These are phyloP conservation scores for Melanotus villosus DNA, from an alignment of 2,888 invertebrate genomes.

Conservation along the genomic window DNA sequence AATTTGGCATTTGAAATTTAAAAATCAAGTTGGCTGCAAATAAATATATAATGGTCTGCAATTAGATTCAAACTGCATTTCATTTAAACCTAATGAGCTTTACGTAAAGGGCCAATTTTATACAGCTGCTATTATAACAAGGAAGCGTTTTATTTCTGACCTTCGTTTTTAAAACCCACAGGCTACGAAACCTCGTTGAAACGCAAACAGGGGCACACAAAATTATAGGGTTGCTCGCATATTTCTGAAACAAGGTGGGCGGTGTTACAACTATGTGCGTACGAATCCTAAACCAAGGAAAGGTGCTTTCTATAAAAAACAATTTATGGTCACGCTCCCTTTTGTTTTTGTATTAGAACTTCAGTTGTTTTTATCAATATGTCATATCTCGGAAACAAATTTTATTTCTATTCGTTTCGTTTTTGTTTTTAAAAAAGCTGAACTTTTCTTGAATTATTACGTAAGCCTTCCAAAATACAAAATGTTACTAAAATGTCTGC, in stretches of 20 bases:
- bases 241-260: neutral
- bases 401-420: too few relatives aligned
- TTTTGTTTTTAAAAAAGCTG: too few relatives aligned
- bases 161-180: neutral
- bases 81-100: slow-evolving; percentile 43
- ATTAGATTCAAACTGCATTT: slow-evolving; percentile 45
- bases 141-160: slow-evolving; percentile 4
- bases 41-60: slow-evolving; percentile 50
- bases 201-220: neutral
- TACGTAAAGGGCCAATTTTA: slow-evolving; percentile 38
- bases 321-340: too few relatives aligned
- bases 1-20: slow-evolving; percentile 68
- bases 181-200: neutral
- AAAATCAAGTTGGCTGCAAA: slow-evolving; percentile 58
- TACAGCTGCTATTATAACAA: slow-evolving; percentile 14
- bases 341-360: too few relatives aligned
- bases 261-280: too few relatives aligned
- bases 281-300: too few relatives aligned
- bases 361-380: too few relatives aligned
- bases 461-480: too few relatives aligned
- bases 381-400: too few relatives aligned
- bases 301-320: too few relatives aligned
- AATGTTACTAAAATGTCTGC: too few relatives aligned
- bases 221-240: slow-evolving; percentile 8
- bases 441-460: too few relatives aligned